Evolutionary conservation across 2,113 vertebrate genomes (phyloP).

Genomic region (Sceloporus tristichus): DNA sequence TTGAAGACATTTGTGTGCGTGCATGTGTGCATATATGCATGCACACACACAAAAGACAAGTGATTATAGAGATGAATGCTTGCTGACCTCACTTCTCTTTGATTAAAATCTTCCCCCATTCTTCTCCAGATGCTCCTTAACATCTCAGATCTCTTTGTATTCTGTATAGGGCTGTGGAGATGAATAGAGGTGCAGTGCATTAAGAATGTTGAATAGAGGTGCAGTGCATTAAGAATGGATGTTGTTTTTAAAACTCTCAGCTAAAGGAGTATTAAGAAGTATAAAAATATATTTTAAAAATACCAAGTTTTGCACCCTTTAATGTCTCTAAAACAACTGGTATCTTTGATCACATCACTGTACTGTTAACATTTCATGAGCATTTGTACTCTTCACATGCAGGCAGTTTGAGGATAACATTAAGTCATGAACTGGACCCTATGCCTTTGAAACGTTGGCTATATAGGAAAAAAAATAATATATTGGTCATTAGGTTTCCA

Average conservation of each 20-base stretch:
- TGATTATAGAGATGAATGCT: rapidly evolving
- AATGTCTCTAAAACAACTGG: background rate
- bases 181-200: background rate
- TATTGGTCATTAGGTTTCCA: background rate
- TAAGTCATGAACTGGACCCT: background rate
- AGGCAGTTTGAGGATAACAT: background rate
- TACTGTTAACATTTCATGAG: background rate
- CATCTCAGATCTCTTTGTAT: rapidly evolving
- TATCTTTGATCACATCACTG: background rate
- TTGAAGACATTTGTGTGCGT: no score
- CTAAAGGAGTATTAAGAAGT: background rate
- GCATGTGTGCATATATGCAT: no score
- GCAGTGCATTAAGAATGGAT: background rate
- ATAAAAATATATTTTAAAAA: background rate
- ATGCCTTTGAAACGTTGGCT: background rate
- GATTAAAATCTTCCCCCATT: background rate
- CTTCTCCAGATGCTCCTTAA: background rate
- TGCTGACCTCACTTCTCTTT: background rate
- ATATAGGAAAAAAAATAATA: background rate
- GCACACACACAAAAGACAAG: background rate
- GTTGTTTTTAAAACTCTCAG: background rate
- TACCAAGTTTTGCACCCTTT: background rate
- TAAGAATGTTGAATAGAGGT: background rate
- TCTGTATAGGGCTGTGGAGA: background rate
- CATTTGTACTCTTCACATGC: background rate